Evolutionary conservation across 2,113 vertebrate species (phyloP).

Genomic region (Siphamia tubifer): DNA sequence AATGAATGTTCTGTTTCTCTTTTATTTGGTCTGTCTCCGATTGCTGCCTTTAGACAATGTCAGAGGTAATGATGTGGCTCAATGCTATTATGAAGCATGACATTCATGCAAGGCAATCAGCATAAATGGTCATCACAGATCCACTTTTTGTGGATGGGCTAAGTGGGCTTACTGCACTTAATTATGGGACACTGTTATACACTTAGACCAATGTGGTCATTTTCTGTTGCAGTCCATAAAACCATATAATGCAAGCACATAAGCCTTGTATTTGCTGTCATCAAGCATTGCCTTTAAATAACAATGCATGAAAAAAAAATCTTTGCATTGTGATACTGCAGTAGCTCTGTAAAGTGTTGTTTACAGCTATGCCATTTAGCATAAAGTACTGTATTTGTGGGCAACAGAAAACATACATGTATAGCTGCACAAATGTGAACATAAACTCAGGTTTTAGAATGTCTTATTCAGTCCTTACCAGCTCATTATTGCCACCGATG

Average conservation of each 20-base stretch:
- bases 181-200: slow-evolving; percentile 18
- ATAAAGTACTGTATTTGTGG: too few species aligned
- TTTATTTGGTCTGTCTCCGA: slow-evolving; percentile 72
- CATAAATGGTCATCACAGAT: slow-evolving; percentile 20
- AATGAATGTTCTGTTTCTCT: slow-evolving; percentile 35
- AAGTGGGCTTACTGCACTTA: slow-evolving; percentile 19
- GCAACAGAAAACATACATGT: too few species aligned
- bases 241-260: not conserved
- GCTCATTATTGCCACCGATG: too few species aligned
- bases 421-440: too few species aligned
- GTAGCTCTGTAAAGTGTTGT: not conserved
- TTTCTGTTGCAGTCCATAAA: slow-evolving; percentile 4
- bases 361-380: too few species aligned
- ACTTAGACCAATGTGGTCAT: not conserved
- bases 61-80: slow-evolving; percentile 82
- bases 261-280: not conserved
- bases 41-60: slow-evolving; percentile 87
- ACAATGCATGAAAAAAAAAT: slow-evolving; percentile 25
- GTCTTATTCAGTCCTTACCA: too few species aligned
- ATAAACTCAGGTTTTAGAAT: too few species aligned
- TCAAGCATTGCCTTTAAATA: slow-evolving; percentile 1
- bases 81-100: slow-evolving; percentile 81
- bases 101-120: slow-evolving; percentile 48
- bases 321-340: not conserved
- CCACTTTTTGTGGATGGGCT: slow-evolving; percentile 2